phyloP scores from a whole-genome alignment of 2,113 vertebrate species.

The Naja naja region DNA sequence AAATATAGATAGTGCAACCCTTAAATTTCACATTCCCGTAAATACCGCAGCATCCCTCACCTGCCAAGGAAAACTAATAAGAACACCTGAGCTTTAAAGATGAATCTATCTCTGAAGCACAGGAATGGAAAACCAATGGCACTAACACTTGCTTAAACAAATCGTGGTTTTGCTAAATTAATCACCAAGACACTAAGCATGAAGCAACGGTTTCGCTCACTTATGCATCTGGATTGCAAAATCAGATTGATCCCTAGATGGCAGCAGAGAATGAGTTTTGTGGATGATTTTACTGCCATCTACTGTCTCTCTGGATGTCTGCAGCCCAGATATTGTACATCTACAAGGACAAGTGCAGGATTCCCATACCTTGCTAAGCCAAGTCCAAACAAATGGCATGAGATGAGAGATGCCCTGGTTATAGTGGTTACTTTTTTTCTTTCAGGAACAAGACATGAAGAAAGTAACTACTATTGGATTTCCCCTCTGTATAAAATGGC shows the following conservation, averaged over 20 bases:
- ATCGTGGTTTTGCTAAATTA: not conserved
- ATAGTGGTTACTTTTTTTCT: not conserved
- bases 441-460: not conserved
- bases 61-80: not conserved
- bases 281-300: not conserved
- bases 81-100: not conserved
- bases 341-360: not conserved
- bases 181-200: not conserved
- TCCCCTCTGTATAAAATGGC: not conserved
- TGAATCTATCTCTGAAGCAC: not conserved
- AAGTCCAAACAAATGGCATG: not conserved
- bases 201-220: not conserved
- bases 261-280: not conserved
- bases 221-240: not conserved
- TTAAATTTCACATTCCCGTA: conserved; percentile 38
- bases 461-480: not conserved
- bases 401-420: not conserved
- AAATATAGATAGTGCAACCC: conserved; percentile 31
- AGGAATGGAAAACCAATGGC: not conserved
- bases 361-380: not conserved
- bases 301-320: not conserved
- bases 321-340: not conserved
- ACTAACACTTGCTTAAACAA: not conserved
- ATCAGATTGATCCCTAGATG: not conserved
- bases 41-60: not conserved